Evolutionary conservation across 2,113 vertebrate genomes (phyloP), one percentile per base, ranked within the genome.

Genomic region (Pungitius pungitius): DNA sequence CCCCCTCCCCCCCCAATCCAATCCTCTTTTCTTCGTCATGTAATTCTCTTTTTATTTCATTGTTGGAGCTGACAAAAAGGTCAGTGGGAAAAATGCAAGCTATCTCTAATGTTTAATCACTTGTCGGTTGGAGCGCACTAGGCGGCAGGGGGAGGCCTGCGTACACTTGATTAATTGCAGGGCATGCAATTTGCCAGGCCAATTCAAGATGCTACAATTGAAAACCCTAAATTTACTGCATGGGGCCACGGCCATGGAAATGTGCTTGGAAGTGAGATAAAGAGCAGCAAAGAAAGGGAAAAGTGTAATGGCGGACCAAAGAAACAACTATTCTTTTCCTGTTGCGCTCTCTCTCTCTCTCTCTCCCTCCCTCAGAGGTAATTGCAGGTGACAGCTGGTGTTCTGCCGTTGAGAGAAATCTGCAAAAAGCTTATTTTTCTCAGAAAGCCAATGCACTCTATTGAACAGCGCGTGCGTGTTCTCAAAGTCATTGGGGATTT

Each of bases 31-130:
- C 55, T 71, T 63, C 51, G 12, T 68, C 72, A 42, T 75, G 75
- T 86, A 83, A 83, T 87, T 88, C 55, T 71, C 79, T 88, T 88
- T 87, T 84, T 72, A 76, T 73, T 84, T 69, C 58, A 69, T 80
- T 90, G 82, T 86, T 75, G 56, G 51, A 79, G 76, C 83, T 75
- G 80, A 83, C 79, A 77, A 87, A 90, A 86, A 81, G 87, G 87
- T 84, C 70, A 77, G 56, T 7, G 52, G 43, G 51, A 54, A 66
- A 7, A n/a, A 81, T 12, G 51, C 35, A 59, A 27, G 67, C 77
- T 85, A 90, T 87, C 79, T 88, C 87, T 75, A 71, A 84, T 85
- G 75, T 88, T 87, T 92, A 91, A 92, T 91, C 85, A 87, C 77
- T 86, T 47, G 64, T 61, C 77, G 65, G 80, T 71, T 37, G 71